These are phyloP conservation scores for Petromus typicus DNA, from an alignment of 2,113 vertebrate species.

Conservation along the genomic window DNA sequence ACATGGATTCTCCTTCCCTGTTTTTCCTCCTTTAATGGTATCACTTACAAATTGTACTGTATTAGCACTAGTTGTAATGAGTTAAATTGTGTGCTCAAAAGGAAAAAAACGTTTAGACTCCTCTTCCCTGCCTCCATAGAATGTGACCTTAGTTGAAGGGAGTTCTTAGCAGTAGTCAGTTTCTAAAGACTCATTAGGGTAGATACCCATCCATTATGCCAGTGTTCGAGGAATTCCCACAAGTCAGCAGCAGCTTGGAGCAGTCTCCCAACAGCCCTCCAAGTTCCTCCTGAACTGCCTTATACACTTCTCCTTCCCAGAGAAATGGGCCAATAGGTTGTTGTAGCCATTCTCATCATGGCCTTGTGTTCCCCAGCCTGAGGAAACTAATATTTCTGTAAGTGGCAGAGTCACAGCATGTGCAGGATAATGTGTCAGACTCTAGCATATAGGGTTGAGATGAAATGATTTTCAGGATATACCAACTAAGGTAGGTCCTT, in stretches of 20 bases:
- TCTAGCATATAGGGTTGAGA: too few relatives aligned
- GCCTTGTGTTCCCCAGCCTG: fast-evolving
- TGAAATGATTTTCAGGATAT: not conserved
- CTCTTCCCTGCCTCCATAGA: not conserved
- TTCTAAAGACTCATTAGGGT: not conserved
- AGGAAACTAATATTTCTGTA: not conserved
- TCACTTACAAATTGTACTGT: not conserved
- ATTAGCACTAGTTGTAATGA: not conserved
- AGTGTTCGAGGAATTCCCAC: not conserved
- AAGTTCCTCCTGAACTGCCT: not conserved
- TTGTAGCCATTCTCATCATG: not conserved
- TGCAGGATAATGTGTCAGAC: not conserved
- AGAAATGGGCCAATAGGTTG: not conserved
- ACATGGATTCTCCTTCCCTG: not conserved
- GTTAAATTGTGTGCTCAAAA: not conserved
- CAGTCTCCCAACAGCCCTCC: not conserved
- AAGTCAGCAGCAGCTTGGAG: not conserved
- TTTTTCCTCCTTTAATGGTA: not conserved
- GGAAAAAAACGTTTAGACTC: too few relatives aligned
- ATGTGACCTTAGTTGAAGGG: not conserved
- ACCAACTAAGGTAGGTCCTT: too few relatives aligned
- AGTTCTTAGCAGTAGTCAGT: not conserved
- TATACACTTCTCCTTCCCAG: not conserved
- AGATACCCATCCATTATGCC: not conserved
- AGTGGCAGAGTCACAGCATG: not conserved